Percentiles rank a stretch among this genome's conserved stretches.
Conservation (phyloP, 1,140 invertebrate species). For the Drosophila tsacasi region DNA sequence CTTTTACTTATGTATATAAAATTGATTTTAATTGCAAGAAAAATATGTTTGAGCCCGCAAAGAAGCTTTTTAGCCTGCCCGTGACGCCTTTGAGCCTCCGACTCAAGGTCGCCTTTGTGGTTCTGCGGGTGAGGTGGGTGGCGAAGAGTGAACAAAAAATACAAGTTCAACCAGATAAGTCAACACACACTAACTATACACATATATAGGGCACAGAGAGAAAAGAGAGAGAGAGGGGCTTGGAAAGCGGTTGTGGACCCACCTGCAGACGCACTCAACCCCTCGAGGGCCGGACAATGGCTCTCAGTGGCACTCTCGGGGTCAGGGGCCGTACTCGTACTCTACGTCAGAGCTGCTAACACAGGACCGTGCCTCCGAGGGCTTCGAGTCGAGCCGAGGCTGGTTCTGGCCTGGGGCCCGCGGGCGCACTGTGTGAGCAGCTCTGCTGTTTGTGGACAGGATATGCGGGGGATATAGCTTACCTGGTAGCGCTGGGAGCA, state of each 20-base stretch:
- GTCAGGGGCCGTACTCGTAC: constrained; percentile 11
- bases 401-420: neutral
- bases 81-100: constrained; percentile 3
- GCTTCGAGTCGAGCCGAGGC: neutral
- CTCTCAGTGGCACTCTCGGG: constrained; percentile 10
- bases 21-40: neutral
- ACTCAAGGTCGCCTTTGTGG: constrained; percentile 18
- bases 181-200: constrained; percentile 45
- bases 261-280: constrained; percentile 51
- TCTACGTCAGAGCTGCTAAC: constrained; percentile 4
- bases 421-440: constrained; percentile 9
- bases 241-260: constrained; percentile 49
- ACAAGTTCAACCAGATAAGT: constrained; percentile 54
- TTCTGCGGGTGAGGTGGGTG: constrained; percentile 23
- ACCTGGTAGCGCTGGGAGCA: constrained; percentile 96
- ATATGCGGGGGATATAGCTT: constrained; percentile 62
- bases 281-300: constrained; percentile 16
- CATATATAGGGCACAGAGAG: constrained; percentile 1
- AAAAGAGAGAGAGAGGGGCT: constrained; percentile 22
- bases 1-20: neutral
- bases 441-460: constrained; percentile 5
- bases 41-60: neutral
- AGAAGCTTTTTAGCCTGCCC: constrained; percentile 8
- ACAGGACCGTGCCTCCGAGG: neutral
- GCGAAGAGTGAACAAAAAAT: constrained; percentile 35